A percentile compares a stretch with the other conserved stretches of the same genome.
Conservation (phyloP, 2,797 vertebrate species). For the Centroberyx gerrardi region DNA sequence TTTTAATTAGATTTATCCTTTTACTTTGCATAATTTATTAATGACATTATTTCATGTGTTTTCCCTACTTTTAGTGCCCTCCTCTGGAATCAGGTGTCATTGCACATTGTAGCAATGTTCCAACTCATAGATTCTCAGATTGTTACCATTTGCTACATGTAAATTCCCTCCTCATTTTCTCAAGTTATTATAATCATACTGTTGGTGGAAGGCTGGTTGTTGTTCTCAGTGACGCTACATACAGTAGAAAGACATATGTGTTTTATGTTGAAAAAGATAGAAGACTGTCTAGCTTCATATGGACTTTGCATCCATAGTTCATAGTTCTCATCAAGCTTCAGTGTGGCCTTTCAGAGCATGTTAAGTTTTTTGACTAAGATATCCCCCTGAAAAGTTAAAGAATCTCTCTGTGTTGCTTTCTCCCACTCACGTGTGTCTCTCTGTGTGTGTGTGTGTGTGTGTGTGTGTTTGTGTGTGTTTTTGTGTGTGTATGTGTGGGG, state of each 20-base stretch:
- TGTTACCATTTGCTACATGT: background rate
- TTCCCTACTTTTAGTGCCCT: slow-evolving; percentile 60
- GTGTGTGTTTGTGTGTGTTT: slow-evolving; percentile 2
- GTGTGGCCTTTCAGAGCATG: too few relatives aligned
- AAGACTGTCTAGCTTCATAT: too few relatives aligned
- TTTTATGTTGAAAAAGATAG: too few relatives aligned
- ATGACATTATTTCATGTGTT: background rate
- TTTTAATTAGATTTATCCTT: background rate
- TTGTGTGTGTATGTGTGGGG: slow-evolving; percentile 7
- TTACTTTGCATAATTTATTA: background rate
- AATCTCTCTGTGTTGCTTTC: background rate
- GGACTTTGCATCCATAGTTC: too few relatives aligned
- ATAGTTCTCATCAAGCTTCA: too few relatives aligned
- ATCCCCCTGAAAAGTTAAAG: background rate
- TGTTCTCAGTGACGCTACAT: background rate
- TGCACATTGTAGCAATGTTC: slow-evolving; percentile 25
- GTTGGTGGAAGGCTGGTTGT: background rate
- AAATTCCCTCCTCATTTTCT: background rate
- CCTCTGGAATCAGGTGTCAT: slow-evolving; percentile 59
- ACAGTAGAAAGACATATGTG: too few relatives aligned
- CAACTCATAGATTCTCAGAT: too few relatives aligned
- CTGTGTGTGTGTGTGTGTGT: background rate
- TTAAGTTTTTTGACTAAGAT: too few relatives aligned
- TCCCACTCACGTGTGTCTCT: background rate
- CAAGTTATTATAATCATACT: background rate